Evolutionary conservation across 2,888 invertebrate genomes (phyloP), one percentile per base, ranked within the genome.

Genomic region (Callinectes sapidus): DNA sequence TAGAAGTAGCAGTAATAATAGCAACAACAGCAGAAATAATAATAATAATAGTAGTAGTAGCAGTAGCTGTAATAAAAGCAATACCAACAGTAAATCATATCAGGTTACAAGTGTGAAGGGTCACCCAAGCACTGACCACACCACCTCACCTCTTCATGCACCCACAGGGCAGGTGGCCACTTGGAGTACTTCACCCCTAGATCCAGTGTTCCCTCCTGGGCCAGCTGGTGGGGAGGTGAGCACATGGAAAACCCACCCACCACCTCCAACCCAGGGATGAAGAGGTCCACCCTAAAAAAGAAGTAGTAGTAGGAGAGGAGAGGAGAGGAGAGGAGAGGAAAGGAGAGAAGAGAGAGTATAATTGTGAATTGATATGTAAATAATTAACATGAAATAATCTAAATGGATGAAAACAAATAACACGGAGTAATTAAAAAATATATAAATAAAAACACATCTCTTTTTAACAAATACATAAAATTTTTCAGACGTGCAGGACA

Each of bases 241-340:
- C 95, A 95, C 95, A 96, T 96, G 10, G 96, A 96, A 94, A 95
- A 96, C 96, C 71, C 81, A 39, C 96, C 96, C 23, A 96, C 95
- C 87, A 95, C 95, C 13, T 95, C 95, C 28, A 96, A 94, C 39
- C 95, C 95, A 18, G 96, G 96, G 35, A 96, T 95, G 94, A 95
- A 95, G 93, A 96, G 95, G 95, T 96, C 96, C n/a, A 96, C 95
- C 96, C 96, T 71, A 28, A 95, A 77, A 39, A 39, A 39, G 18
- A 89, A 14, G 61, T 61, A 61, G 61, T 61, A 61, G 18, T 61
- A 61, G 61, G 13, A 61, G 61, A 42, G 42, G 6, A 6, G 6
- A 6, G 6, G 42, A 42, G 42, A 42, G 42, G 6, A 6, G 6
- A 6, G 6, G 42, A 42, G 42, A 42, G 42, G 6, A 6, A 42